A percentile compares a stretch with the other conserved stretches of the same genome.
These are phyloP conservation scores for Dicaeum eximium DNA, from an alignment of 2,113 vertebrate species.

Conservation along the genomic window DNA sequence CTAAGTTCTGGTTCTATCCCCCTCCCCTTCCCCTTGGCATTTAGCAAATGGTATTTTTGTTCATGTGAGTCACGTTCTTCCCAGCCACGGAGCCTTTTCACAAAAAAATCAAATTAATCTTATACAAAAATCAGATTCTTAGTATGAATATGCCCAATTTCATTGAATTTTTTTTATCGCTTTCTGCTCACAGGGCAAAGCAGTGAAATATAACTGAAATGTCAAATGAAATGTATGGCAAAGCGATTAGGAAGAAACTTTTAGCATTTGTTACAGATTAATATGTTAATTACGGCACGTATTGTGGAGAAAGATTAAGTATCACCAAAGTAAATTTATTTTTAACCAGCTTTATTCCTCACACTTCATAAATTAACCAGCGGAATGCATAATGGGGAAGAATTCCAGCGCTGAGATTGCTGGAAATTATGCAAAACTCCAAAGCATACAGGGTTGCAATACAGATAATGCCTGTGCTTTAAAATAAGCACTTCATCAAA, in stretches of 20 bases:
- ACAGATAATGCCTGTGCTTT: conserved; percentile 40
- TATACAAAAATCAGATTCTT: background rate
- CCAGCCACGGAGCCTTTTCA: background rate
- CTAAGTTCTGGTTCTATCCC: background rate
- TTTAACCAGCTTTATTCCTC: conserved; percentile 61
- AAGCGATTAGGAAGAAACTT: conserved; percentile 57
- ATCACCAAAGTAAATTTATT: conserved; percentile 68
- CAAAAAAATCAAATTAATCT: conserved; percentile 55
- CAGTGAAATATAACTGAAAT: conserved; percentile 46
- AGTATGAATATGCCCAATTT: conserved; percentile 19
- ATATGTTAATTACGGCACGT: conserved; percentile 64
- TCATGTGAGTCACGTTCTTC: conserved; percentile 25
- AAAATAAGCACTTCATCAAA: conserved; percentile 44
- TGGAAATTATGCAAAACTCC: conserved; percentile 58
- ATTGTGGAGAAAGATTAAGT: conserved; percentile 60
- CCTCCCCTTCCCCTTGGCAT: background rate
- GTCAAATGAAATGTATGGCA: conserved; percentile 47
- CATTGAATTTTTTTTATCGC: background rate
- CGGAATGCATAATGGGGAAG: conserved; percentile 18
- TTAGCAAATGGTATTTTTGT: background rate
- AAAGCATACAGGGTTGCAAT: background rate
- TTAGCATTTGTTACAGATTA: conserved; percentile 62
- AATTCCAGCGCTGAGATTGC: background rate
- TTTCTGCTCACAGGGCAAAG: background rate
- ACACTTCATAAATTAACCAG: conserved; percentile 64